Evolutionary conservation across 2,797 vertebrate genomes (phyloP).

Genomic region (Esox masquinongy): DNA sequence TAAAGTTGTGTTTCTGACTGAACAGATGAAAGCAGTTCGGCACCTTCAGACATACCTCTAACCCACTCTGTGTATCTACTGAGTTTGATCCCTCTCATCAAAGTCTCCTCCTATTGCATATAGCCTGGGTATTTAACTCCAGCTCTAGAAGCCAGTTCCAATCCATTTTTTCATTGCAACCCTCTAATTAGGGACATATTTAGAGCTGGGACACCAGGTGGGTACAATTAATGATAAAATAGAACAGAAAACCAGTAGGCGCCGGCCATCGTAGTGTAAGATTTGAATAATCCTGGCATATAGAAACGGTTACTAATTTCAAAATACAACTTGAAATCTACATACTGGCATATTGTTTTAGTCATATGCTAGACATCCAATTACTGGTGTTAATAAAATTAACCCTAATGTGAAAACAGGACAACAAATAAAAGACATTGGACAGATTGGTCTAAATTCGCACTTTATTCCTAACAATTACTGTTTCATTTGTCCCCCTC

Average conservation of each 20-base stretch:
- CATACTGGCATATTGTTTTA: neutral
- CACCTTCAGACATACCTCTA: neutral
- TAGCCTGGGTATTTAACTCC: too few relatives aligned
- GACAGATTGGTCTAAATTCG: conserved; percentile 77
- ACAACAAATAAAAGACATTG: conserved; percentile 45
- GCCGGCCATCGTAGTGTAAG: too few relatives aligned
- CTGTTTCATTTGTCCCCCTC: conserved; percentile 70
- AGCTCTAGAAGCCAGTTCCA: too few relatives aligned
- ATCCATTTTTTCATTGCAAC: too few relatives aligned
- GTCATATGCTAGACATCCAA: neutral
- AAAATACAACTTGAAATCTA: neutral
- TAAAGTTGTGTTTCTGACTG: neutral
- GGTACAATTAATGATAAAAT: too few relatives aligned
- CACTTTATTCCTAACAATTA: conserved; percentile 85
- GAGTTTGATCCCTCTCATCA: neutral
- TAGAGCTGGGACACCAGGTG: too few relatives aligned
- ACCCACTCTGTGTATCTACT: neutral
- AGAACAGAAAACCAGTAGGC: too few relatives aligned
- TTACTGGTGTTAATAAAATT: neutral
- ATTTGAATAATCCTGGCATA: too few relatives aligned
- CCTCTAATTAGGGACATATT: too few relatives aligned
- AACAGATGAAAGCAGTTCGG: neutral
- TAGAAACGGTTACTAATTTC: neutral
- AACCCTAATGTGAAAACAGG: neutral
- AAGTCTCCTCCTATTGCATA: neutral